These are phyloP conservation scores for Papilio xuthus DNA, from an alignment of 1,140 invertebrate species.

Conservation along the genomic window DNA sequence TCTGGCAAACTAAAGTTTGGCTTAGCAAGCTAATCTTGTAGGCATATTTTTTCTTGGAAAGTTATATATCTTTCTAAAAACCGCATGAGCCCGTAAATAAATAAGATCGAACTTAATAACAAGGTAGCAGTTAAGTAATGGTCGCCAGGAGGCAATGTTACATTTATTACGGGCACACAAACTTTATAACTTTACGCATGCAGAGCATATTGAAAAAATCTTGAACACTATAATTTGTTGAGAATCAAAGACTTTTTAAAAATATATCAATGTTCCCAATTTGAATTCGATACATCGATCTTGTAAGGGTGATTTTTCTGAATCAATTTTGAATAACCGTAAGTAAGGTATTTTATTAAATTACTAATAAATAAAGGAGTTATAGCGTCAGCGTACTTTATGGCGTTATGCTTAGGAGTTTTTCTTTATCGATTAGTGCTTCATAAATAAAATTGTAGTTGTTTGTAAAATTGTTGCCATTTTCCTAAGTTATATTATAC, in stretches of 20 bases:
- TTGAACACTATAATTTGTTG: constrained; percentile 78
- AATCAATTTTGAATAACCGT: neutral
- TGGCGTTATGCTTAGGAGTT: too few species aligned
- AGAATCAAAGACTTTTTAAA: constrained; percentile 59
- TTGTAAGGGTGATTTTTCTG: constrained; percentile 17
- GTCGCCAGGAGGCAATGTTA: constrained; percentile 74
- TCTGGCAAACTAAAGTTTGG: neutral
- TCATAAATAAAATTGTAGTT: too few species aligned
- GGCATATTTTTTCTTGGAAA: neutral
- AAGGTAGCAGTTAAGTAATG: constrained; percentile 74
- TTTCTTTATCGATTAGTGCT: too few species aligned
- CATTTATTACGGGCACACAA: constrained; percentile 65
- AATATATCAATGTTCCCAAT: constrained; percentile 41
- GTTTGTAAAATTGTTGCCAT: too few species aligned
- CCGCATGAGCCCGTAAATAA: constrained; percentile 67
- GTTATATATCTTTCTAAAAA: constrained; percentile 29
- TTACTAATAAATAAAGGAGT: neutral
- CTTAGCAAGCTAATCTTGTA: neutral
- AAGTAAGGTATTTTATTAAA: neutral
- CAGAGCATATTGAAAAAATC: constrained; percentile 70
- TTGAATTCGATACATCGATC: constrained; percentile 38
- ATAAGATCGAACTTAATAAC: constrained; percentile 79
- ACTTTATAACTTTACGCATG: constrained; percentile 75
- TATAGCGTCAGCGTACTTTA: neutral
- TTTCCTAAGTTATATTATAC: too few species aligned